These are phyloP conservation scores for Rhodinocichla rosea DNA, from an alignment of 2,113 vertebrate species.

Conservation along the genomic window DNA sequence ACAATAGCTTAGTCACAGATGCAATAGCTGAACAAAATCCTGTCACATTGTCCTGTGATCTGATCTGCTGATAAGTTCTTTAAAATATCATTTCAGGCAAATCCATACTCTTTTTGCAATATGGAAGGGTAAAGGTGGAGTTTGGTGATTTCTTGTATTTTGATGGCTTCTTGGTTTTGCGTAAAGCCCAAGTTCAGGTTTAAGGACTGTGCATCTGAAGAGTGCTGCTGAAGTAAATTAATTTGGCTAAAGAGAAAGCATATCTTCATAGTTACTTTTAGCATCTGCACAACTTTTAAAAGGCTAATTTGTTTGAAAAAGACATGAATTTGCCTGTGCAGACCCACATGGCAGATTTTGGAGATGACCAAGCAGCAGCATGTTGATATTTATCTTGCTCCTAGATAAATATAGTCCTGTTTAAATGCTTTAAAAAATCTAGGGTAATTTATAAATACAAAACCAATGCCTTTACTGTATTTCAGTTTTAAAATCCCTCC, in stretches of 20 bases:
- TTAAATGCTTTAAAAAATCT: not conserved
- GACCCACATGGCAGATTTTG: not conserved
- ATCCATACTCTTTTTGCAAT: not conserved
- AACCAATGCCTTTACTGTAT: not conserved
- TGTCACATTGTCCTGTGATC: not conserved
- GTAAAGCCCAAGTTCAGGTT: not conserved
- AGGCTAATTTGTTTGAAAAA: not conserved
- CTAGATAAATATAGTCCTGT: not conserved
- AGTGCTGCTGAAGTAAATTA: not conserved
- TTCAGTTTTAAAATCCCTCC: not conserved
- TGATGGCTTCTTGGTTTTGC: not conserved
- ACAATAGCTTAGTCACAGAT: not conserved
- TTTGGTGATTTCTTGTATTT: not conserved
- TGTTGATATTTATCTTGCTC: not conserved
- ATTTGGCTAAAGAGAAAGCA: not conserved
- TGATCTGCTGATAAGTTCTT: not conserved
- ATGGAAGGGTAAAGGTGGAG: not conserved
- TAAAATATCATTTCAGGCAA: not conserved
- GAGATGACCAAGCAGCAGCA: not conserved
- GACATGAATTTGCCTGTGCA: not conserved
- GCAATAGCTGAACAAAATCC: not conserved
- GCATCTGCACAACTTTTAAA: not conserved
- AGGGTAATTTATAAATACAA: not conserved
- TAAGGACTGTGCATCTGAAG: not conserved
- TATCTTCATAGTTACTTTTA: not conserved